These are phyloP conservation scores for Tyria jacobaeae DNA, from an alignment of 2,888 invertebrate species.

Conservation along the genomic window DNA sequence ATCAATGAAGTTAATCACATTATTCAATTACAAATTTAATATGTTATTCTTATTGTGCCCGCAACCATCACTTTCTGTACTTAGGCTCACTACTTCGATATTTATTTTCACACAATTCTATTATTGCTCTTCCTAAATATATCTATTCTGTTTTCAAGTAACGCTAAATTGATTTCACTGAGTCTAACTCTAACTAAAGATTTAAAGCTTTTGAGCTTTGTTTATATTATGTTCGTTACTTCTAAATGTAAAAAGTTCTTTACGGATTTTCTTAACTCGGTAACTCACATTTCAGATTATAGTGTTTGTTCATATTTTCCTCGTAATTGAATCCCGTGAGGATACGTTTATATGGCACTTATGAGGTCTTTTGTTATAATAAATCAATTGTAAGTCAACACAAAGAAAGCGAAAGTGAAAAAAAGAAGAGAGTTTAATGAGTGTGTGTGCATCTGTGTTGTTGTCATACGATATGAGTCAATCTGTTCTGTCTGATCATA, in stretches of 20 bases:
- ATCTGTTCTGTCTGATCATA: too few relatives aligned
- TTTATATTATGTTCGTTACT: too few relatives aligned
- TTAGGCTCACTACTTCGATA: not conserved
- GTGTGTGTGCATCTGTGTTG: too few relatives aligned
- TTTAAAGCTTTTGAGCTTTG: not conserved
- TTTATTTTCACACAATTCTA: not conserved
- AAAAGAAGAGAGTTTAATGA: too few relatives aligned
- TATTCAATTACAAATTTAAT: too few relatives aligned
- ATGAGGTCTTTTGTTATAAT: not conserved
- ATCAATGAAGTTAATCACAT: too few relatives aligned
- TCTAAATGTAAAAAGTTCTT: too few relatives aligned
- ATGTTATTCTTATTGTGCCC: too few relatives aligned
- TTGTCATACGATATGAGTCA: too few relatives aligned
- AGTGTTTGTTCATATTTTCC: not conserved
- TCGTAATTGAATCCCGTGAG: not conserved
- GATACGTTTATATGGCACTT: not conserved
- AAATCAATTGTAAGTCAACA: not conserved
- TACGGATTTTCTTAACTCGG: not conserved
- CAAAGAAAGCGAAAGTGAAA: not conserved
- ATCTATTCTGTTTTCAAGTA: not conserved
- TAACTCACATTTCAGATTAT: not conserved
- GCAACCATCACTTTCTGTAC: too few relatives aligned
- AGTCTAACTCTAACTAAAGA: not conserved
- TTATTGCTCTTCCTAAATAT: not conserved
- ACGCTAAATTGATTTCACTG: not conserved